Percentiles rank a stretch among this genome's conserved stretches.
phyloP scores from a whole-genome alignment of 1,140 invertebrate genomes.

The Laupala kohalensis region DNA sequence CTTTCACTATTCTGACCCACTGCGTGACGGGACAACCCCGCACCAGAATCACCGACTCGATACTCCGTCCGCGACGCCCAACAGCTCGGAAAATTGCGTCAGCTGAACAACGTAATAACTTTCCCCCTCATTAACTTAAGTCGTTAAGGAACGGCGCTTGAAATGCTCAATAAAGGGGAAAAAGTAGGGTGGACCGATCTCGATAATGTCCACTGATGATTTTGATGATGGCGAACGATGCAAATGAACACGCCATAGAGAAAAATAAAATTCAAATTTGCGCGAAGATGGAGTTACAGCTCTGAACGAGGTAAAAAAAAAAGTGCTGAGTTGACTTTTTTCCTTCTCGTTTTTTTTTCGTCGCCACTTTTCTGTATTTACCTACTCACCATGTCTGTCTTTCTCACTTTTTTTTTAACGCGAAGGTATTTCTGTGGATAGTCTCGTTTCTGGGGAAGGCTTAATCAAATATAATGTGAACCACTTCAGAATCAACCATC shows the following conservation, averaged over 20 bases:
- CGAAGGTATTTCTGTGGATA: no score
- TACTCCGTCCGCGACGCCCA: background rate
- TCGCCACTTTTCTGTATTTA: no score
- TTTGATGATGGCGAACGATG: background rate
- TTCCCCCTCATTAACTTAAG: background rate
- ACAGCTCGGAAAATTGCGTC: background rate
- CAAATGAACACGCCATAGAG: background rate
- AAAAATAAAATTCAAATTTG: background rate
- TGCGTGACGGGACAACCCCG: no score
- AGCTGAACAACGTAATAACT: background rate
- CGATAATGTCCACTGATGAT: background rate
- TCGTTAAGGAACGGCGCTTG: background rate
- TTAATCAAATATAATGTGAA: no score
- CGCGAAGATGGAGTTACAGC: background rate
- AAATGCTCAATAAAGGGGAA: background rate
- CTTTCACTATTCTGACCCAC: no score
- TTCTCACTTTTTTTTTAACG: no score
- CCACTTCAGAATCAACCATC: no score
- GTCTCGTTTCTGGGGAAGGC: no score
- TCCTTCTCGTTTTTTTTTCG: no score
- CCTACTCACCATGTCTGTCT: no score
- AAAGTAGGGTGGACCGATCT: background rate
- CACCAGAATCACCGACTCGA: background rate
- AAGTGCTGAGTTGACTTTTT: background rate
- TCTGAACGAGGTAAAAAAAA: background rate